Percentiles rank a stretch among this genome's conserved stretches.
These are phyloP conservation scores for Drosophila erecta DNA, from an alignment of 1,140 invertebrate genomes.

Conservation along the genomic window DNA sequence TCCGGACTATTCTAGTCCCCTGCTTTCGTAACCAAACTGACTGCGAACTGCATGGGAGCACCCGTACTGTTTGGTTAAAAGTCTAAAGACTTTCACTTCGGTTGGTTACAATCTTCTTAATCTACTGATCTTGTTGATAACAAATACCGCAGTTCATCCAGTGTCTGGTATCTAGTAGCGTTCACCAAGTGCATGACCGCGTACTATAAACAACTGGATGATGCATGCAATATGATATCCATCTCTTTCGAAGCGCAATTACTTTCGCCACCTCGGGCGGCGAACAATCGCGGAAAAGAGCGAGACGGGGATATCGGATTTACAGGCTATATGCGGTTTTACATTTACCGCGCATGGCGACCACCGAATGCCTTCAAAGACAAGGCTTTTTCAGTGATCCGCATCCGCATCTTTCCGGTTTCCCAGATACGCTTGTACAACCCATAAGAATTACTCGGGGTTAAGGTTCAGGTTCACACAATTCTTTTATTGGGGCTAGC, in stretches of 20 bases:
- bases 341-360: too few species aligned
- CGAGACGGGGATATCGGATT: neutral
- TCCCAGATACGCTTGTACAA: neutral
- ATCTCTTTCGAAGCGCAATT: too few species aligned
- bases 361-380: neutral
- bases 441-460: neutral
- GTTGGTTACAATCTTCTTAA: too few species aligned
- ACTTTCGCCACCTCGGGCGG: constrained; percentile 16
- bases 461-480: constrained; percentile 7
- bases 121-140: too few species aligned
- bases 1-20: constrained; percentile 6
- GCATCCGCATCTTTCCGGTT: too few species aligned
- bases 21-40: neutral
- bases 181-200: too few species aligned
- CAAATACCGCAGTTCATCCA: too few species aligned
- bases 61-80: too few species aligned
- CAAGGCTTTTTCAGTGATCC: neutral
- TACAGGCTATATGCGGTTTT: neutral
- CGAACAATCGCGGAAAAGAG: constrained; percentile 7
- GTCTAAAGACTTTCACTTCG: too few species aligned
- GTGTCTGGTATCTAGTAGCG: too few species aligned
- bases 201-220: too few species aligned
- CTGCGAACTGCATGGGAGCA: neutral
- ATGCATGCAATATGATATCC: too few species aligned
- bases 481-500: constrained; percentile 22